These are phyloP conservation scores for Leucophenga montana DNA, from an alignment of 2,888 invertebrate genomes.

Conservation along the genomic window DNA sequence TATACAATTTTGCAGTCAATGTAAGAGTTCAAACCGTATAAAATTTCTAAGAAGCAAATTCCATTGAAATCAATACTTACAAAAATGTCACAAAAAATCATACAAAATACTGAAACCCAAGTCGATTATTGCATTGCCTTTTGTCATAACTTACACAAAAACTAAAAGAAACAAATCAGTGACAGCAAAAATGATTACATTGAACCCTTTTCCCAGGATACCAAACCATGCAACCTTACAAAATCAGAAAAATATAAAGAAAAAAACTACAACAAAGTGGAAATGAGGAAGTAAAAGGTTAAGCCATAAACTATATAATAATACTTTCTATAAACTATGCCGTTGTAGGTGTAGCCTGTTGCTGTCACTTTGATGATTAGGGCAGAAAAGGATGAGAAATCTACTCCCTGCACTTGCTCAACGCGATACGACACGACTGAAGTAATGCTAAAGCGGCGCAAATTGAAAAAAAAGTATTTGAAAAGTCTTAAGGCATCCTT, in stretches of 20 bases:
- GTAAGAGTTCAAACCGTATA: not conserved
- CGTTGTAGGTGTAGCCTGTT: slow-evolving; percentile 51
- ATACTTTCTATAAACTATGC: slow-evolving; percentile 9
- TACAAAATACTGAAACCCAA: slow-evolving; percentile 17
- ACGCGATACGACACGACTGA: too few relatives aligned
- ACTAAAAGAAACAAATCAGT: not conserved
- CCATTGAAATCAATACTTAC: not conserved
- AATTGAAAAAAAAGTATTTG: slow-evolving; percentile 42
- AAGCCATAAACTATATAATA: slow-evolving; percentile 34
- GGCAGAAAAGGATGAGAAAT: slow-evolving; percentile 27
- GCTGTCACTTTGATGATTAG: slow-evolving; percentile 47
- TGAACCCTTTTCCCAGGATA: slow-evolving; percentile 51
- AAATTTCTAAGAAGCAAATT: not conserved
- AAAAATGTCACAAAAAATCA: slow-evolving; percentile 2
- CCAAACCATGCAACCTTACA: slow-evolving; percentile 53
- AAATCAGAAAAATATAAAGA: slow-evolving; percentile 31
- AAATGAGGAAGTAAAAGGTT: slow-evolving; percentile 57
- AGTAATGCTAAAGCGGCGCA: slow-evolving; percentile 21
- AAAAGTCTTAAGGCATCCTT: not conserved
- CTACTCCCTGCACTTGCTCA: slow-evolving; percentile 43
- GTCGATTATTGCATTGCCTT: slow-evolving; percentile 27
- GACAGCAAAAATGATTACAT: slow-evolving; percentile 49
- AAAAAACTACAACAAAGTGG: not conserved
- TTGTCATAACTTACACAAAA: slow-evolving; percentile 8
- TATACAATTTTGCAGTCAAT: too few relatives aligned